phyloP scores from a whole-genome alignment of 2,113 vertebrate genomes.

The Camelus bactrianus region DNA sequence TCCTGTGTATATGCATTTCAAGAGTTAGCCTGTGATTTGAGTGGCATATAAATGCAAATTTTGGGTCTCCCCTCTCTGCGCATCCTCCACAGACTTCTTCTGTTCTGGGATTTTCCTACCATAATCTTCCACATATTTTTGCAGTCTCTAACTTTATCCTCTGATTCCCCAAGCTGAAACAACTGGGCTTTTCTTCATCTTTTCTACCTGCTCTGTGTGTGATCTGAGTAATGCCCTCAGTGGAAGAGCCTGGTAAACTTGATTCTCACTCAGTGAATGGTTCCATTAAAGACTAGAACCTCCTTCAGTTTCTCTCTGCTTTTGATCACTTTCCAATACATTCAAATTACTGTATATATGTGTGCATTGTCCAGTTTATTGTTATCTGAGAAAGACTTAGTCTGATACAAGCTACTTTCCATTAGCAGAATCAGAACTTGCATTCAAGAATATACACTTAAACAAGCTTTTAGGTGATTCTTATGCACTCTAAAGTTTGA shows the following conservation, averaged over 20 bases:
- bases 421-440: constrained; percentile 25
- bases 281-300: background rate
- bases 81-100: background rate
- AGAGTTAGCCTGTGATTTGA: background rate
- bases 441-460: constrained; percentile 33
- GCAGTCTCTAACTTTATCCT: background rate
- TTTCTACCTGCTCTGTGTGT: background rate
- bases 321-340: background rate
- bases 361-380: background rate
- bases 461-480: constrained; percentile 23
- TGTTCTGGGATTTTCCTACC: background rate
- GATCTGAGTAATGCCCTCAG: background rate
- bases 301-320: background rate
- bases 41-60: background rate
- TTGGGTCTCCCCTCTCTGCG: background rate
- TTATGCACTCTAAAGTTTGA: constrained; percentile 21
- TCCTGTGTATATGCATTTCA: background rate
- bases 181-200: background rate
- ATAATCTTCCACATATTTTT: background rate
- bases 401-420: constrained; percentile 33
- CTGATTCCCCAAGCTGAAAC: background rate
- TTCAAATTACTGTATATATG: background rate
- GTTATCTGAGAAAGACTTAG: constrained; percentile 13
- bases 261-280: background rate
- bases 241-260: background rate